Percentiles rank a stretch among this genome's conserved stretches.
Evolutionary conservation across 2,888 invertebrate species (phyloP).

Genomic region (Pristionchus entomophagus): DNA sequence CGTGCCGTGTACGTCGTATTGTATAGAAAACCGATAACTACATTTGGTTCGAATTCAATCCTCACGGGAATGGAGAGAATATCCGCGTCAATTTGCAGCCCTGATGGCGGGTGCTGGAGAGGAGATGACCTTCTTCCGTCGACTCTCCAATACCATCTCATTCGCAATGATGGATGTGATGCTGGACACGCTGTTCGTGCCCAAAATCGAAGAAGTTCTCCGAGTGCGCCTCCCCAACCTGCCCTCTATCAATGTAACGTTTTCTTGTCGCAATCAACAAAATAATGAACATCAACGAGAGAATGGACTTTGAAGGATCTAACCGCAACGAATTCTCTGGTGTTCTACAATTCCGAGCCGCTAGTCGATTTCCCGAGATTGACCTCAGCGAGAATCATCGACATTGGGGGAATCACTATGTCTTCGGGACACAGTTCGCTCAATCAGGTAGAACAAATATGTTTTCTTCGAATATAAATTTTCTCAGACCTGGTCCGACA

Average conservation of each 20-base stretch:
- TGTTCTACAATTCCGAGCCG: not conserved
- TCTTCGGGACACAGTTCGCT: not conserved
- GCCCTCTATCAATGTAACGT: not conserved
- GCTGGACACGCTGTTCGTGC: not conserved
- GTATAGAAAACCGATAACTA: too few relatives aligned
- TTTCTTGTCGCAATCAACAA: not conserved
- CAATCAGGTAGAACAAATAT: not conserved
- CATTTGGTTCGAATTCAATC: not conserved
- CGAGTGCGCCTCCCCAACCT: not conserved
- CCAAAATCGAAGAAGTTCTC: not conserved
- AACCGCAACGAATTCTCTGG: not conserved
- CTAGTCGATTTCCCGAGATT: not conserved
- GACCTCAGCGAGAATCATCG: not conserved
- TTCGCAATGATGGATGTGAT: not conserved
- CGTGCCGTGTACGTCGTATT: not conserved
- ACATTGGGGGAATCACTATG: not conserved
- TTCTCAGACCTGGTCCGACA: conserved; percentile 20
- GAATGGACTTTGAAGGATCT: too few relatives aligned
- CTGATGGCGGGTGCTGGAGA: not conserved
- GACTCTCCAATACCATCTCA: not conserved
- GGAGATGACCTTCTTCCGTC: not conserved
- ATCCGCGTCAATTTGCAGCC: not conserved
- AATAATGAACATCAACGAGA: too few relatives aligned
- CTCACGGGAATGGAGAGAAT: not conserved
- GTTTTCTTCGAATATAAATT: not conserved